Evolutionary conservation across 1,140 invertebrate genomes (phyloP).

Genomic region (Latrodectus geometricus): DNA sequence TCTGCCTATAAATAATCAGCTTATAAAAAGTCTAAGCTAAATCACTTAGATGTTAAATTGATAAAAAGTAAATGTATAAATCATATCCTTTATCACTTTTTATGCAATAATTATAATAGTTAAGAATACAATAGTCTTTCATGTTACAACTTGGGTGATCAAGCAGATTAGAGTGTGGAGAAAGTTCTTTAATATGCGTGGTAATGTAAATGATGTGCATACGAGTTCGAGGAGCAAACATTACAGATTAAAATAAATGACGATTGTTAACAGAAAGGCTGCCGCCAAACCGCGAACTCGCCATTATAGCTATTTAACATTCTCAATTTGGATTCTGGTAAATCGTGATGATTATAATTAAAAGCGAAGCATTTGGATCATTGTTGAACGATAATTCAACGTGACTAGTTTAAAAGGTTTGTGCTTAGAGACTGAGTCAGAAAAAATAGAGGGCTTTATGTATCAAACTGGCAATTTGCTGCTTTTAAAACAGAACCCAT

Average conservation of each 20-base stretch:
- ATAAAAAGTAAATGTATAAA: too few species aligned
- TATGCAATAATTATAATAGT: too few species aligned
- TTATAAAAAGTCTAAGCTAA: too few species aligned
- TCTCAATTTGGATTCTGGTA: background rate
- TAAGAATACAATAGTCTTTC: too few species aligned
- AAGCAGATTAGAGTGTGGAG: too few species aligned
- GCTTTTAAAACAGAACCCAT: background rate
- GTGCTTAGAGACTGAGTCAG: background rate
- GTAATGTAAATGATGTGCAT: too few species aligned
- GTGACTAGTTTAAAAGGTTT: conserved; percentile 28
- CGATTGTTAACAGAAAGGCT: background rate
- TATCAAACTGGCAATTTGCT: background rate
- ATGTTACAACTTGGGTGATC: too few species aligned
- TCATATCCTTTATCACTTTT: too few species aligned
- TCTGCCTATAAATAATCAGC: too few species aligned
- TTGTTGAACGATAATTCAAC: conserved; percentile 13
- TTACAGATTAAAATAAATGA: background rate
- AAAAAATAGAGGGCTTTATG: background rate
- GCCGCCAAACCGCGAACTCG: background rate
- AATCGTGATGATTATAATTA: conserved; percentile 41
- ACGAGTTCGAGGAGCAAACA: background rate
- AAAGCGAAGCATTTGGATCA: conserved; percentile 23
- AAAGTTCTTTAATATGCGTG: too few species aligned
- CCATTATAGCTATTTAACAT: background rate
- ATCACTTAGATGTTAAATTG: too few species aligned